Evolutionary conservation across 2,113 vertebrate species (phyloP).

Genomic region (Neomonachus schauinslandi): DNA sequence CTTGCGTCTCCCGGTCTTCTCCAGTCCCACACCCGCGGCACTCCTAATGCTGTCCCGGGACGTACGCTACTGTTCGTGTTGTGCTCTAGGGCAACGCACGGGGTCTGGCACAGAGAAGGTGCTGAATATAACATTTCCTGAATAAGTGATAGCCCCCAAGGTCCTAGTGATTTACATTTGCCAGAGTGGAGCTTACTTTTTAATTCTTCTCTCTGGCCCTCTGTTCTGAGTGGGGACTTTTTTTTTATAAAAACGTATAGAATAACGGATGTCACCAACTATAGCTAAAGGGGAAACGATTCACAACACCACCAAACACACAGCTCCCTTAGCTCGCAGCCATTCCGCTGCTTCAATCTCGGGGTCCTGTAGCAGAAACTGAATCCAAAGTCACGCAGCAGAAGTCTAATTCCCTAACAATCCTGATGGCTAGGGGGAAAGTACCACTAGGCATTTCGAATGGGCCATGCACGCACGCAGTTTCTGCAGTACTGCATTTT

Average conservation of each 20-base stretch:
- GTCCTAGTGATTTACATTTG: background rate
- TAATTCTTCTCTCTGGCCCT: background rate
- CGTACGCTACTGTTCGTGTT: background rate
- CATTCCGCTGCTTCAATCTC: background rate
- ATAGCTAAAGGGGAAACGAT: background rate
- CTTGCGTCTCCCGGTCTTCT: background rate
- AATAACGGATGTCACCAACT: background rate
- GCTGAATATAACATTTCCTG: background rate
- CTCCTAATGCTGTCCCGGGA: background rate
- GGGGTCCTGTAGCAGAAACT: background rate
- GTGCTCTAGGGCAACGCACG: background rate
- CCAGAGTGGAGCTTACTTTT: background rate
- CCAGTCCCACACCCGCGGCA: background rate
- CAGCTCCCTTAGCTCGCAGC: background rate
- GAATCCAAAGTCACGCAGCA: background rate
- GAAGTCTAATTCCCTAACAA: background rate
- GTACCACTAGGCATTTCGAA: conserved; percentile 21
- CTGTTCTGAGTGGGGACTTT: background rate
- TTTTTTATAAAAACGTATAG: background rate
- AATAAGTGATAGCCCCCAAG: background rate
- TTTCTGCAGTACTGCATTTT: conserved; percentile 52
- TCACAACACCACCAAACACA: background rate
- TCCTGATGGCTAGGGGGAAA: conserved; percentile 10
- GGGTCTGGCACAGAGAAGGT: background rate
- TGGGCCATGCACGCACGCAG: background rate